Evolutionary conservation across 2,888 invertebrate species (phyloP).

Genomic region (Drosophila quinaria): DNA sequence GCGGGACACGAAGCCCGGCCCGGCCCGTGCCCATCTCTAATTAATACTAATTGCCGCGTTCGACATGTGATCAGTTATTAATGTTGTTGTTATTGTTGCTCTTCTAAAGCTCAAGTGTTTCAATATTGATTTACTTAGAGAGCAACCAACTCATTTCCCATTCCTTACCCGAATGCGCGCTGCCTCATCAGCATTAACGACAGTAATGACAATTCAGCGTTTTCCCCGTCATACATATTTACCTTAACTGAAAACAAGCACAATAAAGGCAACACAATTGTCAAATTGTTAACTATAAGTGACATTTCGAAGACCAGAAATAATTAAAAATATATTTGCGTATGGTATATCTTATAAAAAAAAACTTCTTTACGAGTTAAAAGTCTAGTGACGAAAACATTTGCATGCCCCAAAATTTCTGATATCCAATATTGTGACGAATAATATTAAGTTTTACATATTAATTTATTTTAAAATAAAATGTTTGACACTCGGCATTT

Average conservation of each 20-base stretch:
- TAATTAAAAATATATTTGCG: neutral
- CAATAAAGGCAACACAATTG: neutral
- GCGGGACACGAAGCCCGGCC: no score
- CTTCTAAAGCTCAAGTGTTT: slow-evolving; percentile 10
- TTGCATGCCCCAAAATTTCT: no score
- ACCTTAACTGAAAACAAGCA: neutral
- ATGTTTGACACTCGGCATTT: no score
- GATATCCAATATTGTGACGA: no score
- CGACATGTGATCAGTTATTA: slow-evolving; percentile 42
- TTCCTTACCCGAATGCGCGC: neutral
- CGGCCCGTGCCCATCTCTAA: no score
- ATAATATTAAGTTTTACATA: no score
- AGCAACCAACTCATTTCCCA: neutral
- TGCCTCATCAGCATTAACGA: neutral
- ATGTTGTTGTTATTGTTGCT: neutral
- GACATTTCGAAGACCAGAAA: neutral
- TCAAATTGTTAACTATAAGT: neutral
- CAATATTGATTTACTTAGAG: slow-evolving; percentile 17
- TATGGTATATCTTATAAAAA: no score
- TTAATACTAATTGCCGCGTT: slow-evolving; percentile 73
- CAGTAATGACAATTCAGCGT: slow-evolving; percentile 3
- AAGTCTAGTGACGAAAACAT: no score
- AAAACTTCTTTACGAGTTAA: no score
- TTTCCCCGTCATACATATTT: neutral
- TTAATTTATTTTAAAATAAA: no score